These are phyloP conservation scores for Antrozous pallidus DNA, from an alignment of 2,797 vertebrate species.

Conservation along the genomic window DNA sequence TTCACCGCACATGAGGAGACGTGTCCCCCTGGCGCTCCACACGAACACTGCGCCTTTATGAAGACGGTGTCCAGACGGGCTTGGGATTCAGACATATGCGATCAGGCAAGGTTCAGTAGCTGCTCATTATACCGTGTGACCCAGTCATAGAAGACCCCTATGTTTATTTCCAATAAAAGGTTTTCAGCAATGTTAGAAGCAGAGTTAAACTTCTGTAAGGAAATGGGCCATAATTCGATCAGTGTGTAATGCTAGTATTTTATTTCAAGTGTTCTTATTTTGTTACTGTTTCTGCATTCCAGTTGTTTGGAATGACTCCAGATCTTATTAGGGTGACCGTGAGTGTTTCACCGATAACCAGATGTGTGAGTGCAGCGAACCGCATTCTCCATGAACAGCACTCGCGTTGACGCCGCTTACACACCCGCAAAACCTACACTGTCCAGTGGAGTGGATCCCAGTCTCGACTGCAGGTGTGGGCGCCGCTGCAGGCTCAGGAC, in stretches of 20 bases:
- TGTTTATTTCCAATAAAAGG: neutral
- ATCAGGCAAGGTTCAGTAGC: conserved; percentile 11
- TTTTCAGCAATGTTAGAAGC: neutral
- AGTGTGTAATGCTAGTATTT: neutral
- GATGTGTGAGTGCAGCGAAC: neutral
- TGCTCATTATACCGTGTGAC: neutral
- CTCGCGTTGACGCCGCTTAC: neutral
- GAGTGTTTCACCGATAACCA: neutral
- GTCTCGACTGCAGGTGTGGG: conserved; percentile 10
- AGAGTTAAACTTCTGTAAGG: conserved; percentile 28
- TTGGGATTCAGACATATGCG: neutral
- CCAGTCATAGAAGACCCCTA: neutral
- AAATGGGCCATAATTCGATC: neutral
- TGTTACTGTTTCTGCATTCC: conserved; percentile 24
- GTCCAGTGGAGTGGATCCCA: neutral
- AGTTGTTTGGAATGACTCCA: neutral
- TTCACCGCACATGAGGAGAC: too few relatives aligned
- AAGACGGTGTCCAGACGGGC: neutral
- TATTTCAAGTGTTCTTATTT: conserved; percentile 34
- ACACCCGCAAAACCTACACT: neutral
- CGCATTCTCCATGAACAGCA: neutral
- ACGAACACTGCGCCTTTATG: neutral
- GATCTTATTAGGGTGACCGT: neutral
- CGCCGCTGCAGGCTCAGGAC: conserved; percentile 34
- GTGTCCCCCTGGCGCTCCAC: too few relatives aligned